Evolutionary conservation across 2,113 vertebrate genomes (phyloP).

Genomic region (Leptobrachium leishanense): DNA sequence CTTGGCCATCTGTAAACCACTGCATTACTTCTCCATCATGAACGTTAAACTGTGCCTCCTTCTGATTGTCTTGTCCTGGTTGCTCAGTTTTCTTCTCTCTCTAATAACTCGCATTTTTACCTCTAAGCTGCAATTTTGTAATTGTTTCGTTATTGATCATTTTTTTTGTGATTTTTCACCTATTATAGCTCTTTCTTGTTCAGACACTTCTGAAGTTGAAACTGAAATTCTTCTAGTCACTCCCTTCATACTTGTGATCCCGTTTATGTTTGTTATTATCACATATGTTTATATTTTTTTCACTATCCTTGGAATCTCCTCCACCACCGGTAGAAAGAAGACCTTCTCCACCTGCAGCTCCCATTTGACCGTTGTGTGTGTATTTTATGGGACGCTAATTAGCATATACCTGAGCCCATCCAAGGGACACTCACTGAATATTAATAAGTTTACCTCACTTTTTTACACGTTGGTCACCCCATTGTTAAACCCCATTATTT

Average conservation of each 20-base stretch:
- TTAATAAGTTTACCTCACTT: conserved; percentile 54
- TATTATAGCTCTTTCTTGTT: conserved; percentile 51
- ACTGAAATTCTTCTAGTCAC: conserved; percentile 30
- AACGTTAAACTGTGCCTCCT: conserved; percentile 24
- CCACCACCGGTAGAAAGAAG: conserved; percentile 44
- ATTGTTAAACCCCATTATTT: conserved; percentile 57
- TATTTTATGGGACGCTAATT: conserved; percentile 54
- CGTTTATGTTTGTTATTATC: conserved; percentile 34
- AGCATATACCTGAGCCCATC: conserved; percentile 51
- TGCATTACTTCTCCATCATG: conserved; percentile 52
- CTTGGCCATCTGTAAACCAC: conserved; percentile 59
- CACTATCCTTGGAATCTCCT: conserved; percentile 40
- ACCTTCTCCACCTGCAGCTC: conserved; percentile 49
- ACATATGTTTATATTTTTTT: conserved; percentile 44
- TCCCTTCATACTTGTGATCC: conserved; percentile 36
- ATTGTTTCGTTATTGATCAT: conserved; percentile 49
- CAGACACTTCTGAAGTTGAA: conserved; percentile 31
- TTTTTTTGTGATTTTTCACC: conserved; percentile 58
- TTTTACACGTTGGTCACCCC: conserved; percentile 54
- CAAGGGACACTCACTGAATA: conserved; percentile 25
- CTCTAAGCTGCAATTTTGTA: conserved; percentile 55
- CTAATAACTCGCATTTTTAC: conserved; percentile 47
- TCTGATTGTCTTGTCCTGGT: conserved; percentile 51
- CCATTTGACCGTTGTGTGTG: conserved; percentile 49
- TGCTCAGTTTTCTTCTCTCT: conserved; percentile 49